A percentile compares a stretch with the other conserved stretches of the same genome.
phyloP scores from a whole-genome alignment of 2,797 vertebrate species.

The Brachyalestes nurse region DNA sequence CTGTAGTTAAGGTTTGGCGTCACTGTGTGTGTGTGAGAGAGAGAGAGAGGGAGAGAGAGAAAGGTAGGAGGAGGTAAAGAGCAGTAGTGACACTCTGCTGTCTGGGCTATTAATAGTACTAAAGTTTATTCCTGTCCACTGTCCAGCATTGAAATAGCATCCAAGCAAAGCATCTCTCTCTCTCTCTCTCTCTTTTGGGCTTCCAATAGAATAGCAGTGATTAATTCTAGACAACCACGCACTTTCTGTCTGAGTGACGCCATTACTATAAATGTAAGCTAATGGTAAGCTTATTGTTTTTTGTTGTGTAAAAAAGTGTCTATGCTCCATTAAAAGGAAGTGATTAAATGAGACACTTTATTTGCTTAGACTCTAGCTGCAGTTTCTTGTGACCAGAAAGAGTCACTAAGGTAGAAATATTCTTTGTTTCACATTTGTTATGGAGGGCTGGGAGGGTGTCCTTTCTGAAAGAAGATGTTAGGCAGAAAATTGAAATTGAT shows the following conservation, averaged over 20 bases:
- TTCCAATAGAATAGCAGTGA: background rate
- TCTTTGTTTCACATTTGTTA: too few species aligned
- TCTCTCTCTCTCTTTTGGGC: background rate
- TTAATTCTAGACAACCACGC: background rate
- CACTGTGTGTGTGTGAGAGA: background rate
- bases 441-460: too few species aligned
- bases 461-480: too few species aligned
- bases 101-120: slow-evolving; percentile 48
- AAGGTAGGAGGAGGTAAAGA: slow-evolving; percentile 36
- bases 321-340: too few species aligned
- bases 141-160: slow-evolving; percentile 43
- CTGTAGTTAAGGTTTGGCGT: too few species aligned
- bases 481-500: too few species aligned
- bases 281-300: too few species aligned
- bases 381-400: too few species aligned
- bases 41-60: background rate
- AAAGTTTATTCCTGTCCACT: slow-evolving; percentile 35
- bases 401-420: too few species aligned
- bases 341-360: too few species aligned
- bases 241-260: background rate
- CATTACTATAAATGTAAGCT: background rate
- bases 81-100: slow-evolving; percentile 33
- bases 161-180: slow-evolving; percentile 1
- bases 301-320: too few species aligned
- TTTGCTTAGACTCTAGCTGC: too few species aligned